Evolutionary conservation across 2,797 vertebrate genomes (phyloP).

Genomic region (Poecile montanus): DNA sequence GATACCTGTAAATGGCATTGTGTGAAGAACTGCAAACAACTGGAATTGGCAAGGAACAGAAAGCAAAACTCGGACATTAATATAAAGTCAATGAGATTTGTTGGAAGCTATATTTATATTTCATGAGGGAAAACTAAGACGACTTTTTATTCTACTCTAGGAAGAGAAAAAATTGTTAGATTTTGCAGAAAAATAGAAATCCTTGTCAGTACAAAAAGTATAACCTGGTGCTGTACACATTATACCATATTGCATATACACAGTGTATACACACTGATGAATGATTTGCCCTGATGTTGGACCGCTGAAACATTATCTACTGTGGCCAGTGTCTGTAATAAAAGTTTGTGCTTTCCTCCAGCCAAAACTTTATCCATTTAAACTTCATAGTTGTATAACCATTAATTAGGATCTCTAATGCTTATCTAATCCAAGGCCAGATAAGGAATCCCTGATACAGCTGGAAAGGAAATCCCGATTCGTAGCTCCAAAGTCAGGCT

Average conservation of each 20-base stretch:
- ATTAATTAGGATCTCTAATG: not conserved
- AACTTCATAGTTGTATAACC: not conserved
- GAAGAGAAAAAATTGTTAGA: not conserved
- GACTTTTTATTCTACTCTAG: not conserved
- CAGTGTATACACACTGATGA: not conserved
- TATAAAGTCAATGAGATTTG: not conserved
- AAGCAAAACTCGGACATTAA: not conserved
- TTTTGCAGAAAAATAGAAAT: constrained; percentile 7
- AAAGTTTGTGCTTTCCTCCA: not conserved
- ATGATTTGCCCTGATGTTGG: not conserved
- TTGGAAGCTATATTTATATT: not conserved
- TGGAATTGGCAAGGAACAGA: not conserved
- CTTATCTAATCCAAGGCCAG: not conserved
- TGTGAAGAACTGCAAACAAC: not conserved
- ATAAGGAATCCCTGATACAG: not conserved
- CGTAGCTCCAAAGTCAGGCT: not conserved
- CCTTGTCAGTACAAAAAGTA: not conserved
- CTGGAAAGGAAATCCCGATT: constrained; percentile 14
- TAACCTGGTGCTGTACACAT: not conserved
- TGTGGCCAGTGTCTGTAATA: not conserved
- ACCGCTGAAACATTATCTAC: not conserved
- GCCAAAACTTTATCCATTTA: not conserved
- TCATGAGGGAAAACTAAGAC: not conserved
- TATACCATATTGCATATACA: not conserved
- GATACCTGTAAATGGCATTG: not conserved